phyloP scores from a whole-genome alignment of 2,113 vertebrate genomes.

The Corythornis madagascariensis region DNA sequence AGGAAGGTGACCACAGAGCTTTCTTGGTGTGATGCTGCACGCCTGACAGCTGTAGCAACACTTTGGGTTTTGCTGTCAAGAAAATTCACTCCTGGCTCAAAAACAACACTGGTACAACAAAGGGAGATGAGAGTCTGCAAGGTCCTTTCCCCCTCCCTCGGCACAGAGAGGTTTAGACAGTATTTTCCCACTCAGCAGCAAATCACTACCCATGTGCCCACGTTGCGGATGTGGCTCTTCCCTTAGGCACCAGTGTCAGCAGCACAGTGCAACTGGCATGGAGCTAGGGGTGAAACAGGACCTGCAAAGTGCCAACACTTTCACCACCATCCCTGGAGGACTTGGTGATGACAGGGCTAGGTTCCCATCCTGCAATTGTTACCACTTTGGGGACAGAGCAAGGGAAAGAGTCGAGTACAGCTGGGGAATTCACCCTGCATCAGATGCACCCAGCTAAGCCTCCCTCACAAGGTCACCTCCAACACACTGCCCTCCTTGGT shows the following conservation, averaged over 20 bases:
- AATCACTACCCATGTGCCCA: rapidly evolving
- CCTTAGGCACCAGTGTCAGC: neutral
- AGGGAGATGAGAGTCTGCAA: neutral
- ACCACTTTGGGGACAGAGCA: rapidly evolving
- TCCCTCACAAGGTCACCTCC: rapidly evolving
- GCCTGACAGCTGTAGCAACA: neutral
- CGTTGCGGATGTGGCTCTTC: rapidly evolving
- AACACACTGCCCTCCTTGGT: neutral
- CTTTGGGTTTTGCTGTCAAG: neutral
- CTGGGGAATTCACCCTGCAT: neutral
- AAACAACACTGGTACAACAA: neutral
- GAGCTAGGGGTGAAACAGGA: neutral
- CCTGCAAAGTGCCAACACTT: neutral
- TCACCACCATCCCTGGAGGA: neutral
- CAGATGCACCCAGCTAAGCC: neutral
- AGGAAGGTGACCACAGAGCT: neutral
- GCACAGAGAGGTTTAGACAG: neutral
- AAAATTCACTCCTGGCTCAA: neutral
- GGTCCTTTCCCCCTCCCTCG: neutral
- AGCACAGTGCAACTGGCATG: neutral
- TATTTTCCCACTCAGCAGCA: neutral
- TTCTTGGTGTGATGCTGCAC: neutral
- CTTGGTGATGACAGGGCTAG: rapidly evolving
- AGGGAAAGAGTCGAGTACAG: neutral
- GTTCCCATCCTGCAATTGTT: neutral